Conservation (phyloP, 2,797 vertebrate genomes). For the Chrosomus eos region DNA sequence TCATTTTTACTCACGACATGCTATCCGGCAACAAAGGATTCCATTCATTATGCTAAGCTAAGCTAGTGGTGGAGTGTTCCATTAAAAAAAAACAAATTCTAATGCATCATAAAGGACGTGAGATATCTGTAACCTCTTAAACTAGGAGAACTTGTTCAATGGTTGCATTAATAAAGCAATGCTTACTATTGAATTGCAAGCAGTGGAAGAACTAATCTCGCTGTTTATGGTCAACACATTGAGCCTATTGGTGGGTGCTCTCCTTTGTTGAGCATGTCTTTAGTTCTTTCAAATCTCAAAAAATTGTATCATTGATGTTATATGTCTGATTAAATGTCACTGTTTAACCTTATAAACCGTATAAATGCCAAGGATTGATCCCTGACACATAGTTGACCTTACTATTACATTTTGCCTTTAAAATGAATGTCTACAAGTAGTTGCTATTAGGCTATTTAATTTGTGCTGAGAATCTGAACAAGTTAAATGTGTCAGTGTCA, state of each 20-base stretch:
- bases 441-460: neutral
- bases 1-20: too few species aligned
- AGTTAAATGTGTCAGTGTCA: neutral
- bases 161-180: neutral
- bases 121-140: neutral
- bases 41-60: too few species aligned
- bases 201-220: neutral
- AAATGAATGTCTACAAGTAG: neutral
- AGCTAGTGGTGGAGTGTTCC: too few species aligned
- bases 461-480: neutral
- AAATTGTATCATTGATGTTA: neutral
- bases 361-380: slow-evolving; percentile 15
- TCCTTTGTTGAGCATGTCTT: neutral
- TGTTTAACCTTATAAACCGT: slow-evolving; percentile 4
- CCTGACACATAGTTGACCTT: neutral
- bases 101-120: neutral
- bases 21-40: too few species aligned
- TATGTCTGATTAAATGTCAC: slow-evolving; percentile 17
- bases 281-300: neutral
- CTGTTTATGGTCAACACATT: neutral
- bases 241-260: neutral
- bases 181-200: neutral
- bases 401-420: neutral
- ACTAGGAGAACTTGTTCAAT: slow-evolving; percentile 14
- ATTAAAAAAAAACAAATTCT: too few species aligned